phyloP scores from a whole-genome alignment of 2,113 vertebrate genomes.

The Albula goreensis region DNA sequence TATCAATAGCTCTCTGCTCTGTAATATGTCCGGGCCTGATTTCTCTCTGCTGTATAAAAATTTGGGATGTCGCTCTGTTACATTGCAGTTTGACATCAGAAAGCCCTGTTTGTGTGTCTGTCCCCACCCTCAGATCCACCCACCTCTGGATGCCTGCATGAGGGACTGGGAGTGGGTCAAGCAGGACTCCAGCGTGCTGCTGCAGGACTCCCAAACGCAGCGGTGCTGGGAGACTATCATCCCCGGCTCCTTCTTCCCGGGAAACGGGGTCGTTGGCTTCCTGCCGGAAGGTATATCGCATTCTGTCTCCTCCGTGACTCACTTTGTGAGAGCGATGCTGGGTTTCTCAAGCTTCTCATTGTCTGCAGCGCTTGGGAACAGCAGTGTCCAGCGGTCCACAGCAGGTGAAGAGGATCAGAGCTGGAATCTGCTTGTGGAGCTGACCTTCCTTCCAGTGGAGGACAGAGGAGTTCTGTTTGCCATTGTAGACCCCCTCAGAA shows the following conservation, averaged over 20 bases:
- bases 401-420: neutral
- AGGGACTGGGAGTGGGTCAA: constrained; percentile 46
- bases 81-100: neutral
- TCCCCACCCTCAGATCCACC: constrained; percentile 17
- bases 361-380: neutral
- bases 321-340: neutral
- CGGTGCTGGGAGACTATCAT: constrained; percentile 35
- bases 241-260: constrained; percentile 40
- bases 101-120: neutral
- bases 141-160: constrained; percentile 41
- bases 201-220: constrained; percentile 24
- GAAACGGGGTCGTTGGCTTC: constrained; percentile 23
- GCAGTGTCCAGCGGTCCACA: neutral
- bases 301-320: neutral
- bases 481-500: constrained; percentile 16
- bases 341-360: neutral
- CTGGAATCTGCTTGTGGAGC: constrained; percentile 25
- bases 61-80: no score
- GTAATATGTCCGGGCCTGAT: no score
- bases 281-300: constrained; percentile 6
- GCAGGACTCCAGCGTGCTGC: constrained; percentile 27
- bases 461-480: constrained; percentile 30
- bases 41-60: no score
- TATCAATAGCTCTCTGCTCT: no score
- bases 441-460: constrained; percentile 28